These are phyloP conservation scores for Pangasianodon gigas DNA, from an alignment of 2,113 vertebrate genomes.

Conservation along the genomic window DNA sequence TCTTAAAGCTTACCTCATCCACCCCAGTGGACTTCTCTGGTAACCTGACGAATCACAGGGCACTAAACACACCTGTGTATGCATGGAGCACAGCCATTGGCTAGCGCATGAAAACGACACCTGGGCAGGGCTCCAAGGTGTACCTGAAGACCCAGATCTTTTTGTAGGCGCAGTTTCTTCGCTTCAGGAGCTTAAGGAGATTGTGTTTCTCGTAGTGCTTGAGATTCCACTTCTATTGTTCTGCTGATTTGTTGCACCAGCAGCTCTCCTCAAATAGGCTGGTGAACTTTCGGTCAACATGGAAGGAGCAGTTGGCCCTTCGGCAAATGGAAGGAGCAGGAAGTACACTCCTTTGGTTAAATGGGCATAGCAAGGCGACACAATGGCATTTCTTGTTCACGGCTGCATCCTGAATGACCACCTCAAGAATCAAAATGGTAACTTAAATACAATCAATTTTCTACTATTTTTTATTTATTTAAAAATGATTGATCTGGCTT, in stretches of 20 bases:
- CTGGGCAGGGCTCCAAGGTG: slow-evolving; percentile 77
- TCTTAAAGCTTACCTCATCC: slow-evolving; percentile 57
- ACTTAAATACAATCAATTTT: slow-evolving; percentile 35
- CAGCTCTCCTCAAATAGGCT: slow-evolving; percentile 19
- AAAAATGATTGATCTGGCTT: background rate
- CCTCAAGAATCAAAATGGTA: slow-evolving; percentile 54
- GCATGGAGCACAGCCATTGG: slow-evolving; percentile 76
- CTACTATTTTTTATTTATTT: slow-evolving; percentile 13
- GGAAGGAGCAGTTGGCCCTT: slow-evolving; percentile 43
- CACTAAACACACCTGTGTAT: slow-evolving; percentile 81
- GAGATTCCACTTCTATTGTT: slow-evolving; percentile 43
- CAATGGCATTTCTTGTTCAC: slow-evolving; percentile 62
- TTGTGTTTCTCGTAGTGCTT: slow-evolving; percentile 57
- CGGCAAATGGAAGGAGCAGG: slow-evolving; percentile 57
- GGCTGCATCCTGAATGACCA: slow-evolving; percentile 37
- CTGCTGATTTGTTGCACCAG: slow-evolving; percentile 27
- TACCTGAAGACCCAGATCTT: slow-evolving; percentile 85
- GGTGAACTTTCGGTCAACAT: slow-evolving; percentile 31
- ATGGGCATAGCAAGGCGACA: slow-evolving; percentile 43
- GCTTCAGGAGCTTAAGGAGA: slow-evolving; percentile 73
- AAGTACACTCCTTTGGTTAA: slow-evolving; percentile 48
- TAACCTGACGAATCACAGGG: slow-evolving; percentile 73
- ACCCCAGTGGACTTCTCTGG: slow-evolving; percentile 47
- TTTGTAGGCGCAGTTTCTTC: slow-evolving; percentile 74
- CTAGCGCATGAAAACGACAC: slow-evolving; percentile 71